Evolutionary conservation across 2,888 invertebrate genomes (phyloP), one percentile per base, ranked within the genome.

Genomic region (Athalia cordata): DNA sequence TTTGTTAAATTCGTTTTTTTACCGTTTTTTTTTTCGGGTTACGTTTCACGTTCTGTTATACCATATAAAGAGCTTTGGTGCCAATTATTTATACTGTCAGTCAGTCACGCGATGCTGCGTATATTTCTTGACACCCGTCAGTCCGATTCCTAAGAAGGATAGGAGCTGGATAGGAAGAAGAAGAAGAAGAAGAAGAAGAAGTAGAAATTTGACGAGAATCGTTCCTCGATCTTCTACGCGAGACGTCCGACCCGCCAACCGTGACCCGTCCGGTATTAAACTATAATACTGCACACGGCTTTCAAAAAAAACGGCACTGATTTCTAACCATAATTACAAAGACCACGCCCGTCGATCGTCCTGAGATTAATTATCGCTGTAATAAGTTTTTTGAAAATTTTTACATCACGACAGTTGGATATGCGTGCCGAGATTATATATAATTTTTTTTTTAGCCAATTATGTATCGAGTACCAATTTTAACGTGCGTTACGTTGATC

Each of bases 81-180:
- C 68, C 68, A 68, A 68, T 68, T 68, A 68, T 68, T 68, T 52
- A 29, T 29, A 52, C 68, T 52, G 68, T 68, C 68, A 68, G 68
- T 68, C 68, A 52, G 68, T 52, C 68, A 68, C 68, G 68, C 68
- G 68, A 68, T 29, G 55, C 43, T 45, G 29, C 4, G 13, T n/a
- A 61, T n/a, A n/a, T 61, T 61, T 43, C 68, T 68, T 68, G 68
- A 68, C 68, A 68, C 68, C 68, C 68, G 68, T 68, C 68, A 52
- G 43, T 6, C 29, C 29, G 29, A 29, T 29, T 29, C 29, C 29
- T 29, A 29, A 29, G 29, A 29, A 29, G 29, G 55, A 52, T 55
- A 55, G 55, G 55, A 55, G n/a, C 9, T n/a, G 8, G 62, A 62
- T 13, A 61, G 13, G 15, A 13, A 29, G 29, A 0, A 62, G 62